These are phyloP conservation scores for Catharus ustulatus DNA, from an alignment of 2,797 vertebrate genomes.

Conservation along the genomic window DNA sequence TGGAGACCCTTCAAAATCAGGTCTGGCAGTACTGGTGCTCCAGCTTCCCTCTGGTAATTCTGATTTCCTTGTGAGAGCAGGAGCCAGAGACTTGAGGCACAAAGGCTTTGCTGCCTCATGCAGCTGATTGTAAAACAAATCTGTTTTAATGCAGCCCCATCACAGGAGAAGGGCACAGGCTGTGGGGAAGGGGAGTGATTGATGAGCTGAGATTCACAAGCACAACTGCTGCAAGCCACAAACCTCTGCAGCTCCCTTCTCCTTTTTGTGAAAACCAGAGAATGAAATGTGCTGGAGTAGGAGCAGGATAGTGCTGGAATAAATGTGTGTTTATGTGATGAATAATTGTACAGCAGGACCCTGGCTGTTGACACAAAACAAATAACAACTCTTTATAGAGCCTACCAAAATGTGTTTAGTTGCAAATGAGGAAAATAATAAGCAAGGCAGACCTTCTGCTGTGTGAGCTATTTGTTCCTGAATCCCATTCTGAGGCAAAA, in stretches of 20 bases:
- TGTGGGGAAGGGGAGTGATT: background rate
- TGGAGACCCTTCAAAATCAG: background rate
- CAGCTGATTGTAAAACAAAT: background rate
- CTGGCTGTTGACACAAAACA: conserved; percentile 26
- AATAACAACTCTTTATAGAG: background rate
- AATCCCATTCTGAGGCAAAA: background rate
- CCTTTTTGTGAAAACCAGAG: background rate
- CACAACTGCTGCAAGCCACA: background rate
- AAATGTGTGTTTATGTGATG: background rate
- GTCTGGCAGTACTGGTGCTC: background rate
- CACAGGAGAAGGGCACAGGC: background rate
- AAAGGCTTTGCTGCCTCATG: background rate
- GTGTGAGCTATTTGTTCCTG: background rate
- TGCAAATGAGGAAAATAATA: conserved; percentile 45
- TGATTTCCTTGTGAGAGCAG: background rate
- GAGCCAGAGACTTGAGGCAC: background rate
- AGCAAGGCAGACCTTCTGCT: conserved; percentile 8
- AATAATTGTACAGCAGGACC: background rate
- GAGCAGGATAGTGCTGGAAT: background rate
- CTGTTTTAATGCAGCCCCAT: background rate
- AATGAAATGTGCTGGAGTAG: background rate
- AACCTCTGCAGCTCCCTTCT: background rate
- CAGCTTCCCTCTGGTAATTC: background rate
- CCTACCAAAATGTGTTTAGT: background rate
- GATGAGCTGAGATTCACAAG: background rate